These are phyloP conservation scores for Entelurus aequoreus DNA, from an alignment of 2,113 vertebrate genomes.

Conservation along the genomic window DNA sequence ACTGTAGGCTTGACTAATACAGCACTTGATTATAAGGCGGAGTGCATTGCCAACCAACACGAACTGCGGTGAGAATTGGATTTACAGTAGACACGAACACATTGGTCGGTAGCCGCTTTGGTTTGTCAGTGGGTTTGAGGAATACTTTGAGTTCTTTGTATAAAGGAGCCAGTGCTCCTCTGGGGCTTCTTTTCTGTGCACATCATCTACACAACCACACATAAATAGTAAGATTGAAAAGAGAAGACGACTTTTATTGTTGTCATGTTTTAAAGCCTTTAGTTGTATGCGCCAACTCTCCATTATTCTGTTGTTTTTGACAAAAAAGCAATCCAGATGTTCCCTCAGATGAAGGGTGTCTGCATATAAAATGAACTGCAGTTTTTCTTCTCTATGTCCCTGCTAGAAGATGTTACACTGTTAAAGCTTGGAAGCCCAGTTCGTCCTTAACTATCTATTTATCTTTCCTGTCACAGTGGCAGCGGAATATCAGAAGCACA, in stretches of 20 bases:
- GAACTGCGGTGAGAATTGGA: conserved; percentile 28
- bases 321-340: background rate
- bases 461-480: conserved; percentile 30
- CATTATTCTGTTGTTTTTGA: background rate
- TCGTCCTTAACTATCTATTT: conserved; percentile 19
- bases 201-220: conserved; percentile 23
- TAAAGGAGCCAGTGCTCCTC: conserved; percentile 18
- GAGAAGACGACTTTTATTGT: background rate
- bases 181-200: conserved; percentile 22
- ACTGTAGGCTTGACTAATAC: conserved; percentile 14
- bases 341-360: too few species aligned
- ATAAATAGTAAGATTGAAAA: conserved; percentile 9
- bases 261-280: background rate
- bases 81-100: conserved; percentile 31
- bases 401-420: conserved; percentile 16
- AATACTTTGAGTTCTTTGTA: conserved; percentile 25
- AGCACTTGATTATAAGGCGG: conserved; percentile 17
- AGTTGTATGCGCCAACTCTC: background rate
- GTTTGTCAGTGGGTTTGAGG: conserved; percentile 44
- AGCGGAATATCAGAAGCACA: conserved; percentile 38
- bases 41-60: conserved; percentile 22
- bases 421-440: conserved; percentile 25
- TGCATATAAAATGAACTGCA: too few species aligned
- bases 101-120: conserved; percentile 37
- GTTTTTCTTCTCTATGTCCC: background rate